Conservation (phyloP, 1,140 invertebrate species). For the Adelges cooleyi region DNA sequence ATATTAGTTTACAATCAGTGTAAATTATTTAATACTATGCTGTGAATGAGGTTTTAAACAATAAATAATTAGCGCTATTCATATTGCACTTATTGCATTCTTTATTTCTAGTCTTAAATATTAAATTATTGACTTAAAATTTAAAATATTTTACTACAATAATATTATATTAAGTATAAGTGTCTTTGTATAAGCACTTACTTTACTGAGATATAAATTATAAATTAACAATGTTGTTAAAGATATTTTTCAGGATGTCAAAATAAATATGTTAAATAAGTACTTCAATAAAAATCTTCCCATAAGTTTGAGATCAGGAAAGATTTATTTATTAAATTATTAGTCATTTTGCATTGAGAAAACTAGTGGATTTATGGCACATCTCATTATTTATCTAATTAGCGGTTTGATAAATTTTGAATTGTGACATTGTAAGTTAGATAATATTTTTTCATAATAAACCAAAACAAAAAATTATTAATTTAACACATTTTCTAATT, state of each 20-base stretch:
- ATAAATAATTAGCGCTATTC: conserved; percentile 8
- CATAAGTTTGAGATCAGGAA: conserved; percentile 28
- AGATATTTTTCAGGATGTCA: conserved; percentile 12
- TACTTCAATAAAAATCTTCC: conserved; percentile 16
- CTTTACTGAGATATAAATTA: conserved; percentile 14
- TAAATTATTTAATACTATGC: background rate
- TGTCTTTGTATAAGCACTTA: background rate
- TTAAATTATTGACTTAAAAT: conserved; percentile 16
- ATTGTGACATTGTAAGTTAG: too few species aligned
- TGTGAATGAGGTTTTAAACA: background rate
- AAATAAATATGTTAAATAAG: conserved; percentile 15
- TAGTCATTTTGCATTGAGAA: too few species aligned
- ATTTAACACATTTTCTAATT: too few species aligned
- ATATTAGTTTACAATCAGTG: too few species aligned
- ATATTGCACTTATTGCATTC: conserved; percentile 22
- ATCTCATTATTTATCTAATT: background rate
- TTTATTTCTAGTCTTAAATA: conserved; percentile 1
- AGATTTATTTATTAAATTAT: background rate
- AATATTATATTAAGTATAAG: conserved; percentile 2
- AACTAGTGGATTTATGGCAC: conserved; percentile 13
- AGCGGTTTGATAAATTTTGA: background rate
- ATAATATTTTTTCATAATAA: too few species aligned
- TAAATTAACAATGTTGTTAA: background rate
- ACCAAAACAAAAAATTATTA: too few species aligned
- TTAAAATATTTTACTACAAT: conserved; percentile 1